Evolutionary conservation across 2,797 vertebrate species (phyloP), one percentile per base, ranked within the genome.

Genomic region (Sebastes cheni): DNA sequence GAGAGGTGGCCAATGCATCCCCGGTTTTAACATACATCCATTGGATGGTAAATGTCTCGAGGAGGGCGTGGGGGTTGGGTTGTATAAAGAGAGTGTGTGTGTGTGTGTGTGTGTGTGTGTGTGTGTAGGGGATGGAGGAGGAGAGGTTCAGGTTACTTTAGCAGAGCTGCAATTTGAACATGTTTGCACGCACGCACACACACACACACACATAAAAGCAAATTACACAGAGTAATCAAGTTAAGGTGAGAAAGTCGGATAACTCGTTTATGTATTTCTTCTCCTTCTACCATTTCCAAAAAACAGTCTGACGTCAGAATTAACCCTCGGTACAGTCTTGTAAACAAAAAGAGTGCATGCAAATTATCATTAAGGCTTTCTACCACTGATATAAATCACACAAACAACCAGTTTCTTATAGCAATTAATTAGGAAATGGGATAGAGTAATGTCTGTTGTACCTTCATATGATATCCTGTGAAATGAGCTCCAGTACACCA

Each of bases 1-100:
- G 22, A 87, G 90, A 89, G 91, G 91, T 89, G 92, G 90, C 88
- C 89, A 80, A 81, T 85, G 90, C 84, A 77, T 85, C 77, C 88
- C 69, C 27, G 42, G 88, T 90, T 93, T 91, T 85, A 93, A 85
- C 86, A 86, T 88, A 94, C 86, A 88, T 88, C 74, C 82, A 79
- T 42, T 83, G 85, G 80, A 86, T 85, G 75, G 80, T 77, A 81
- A 82, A 89, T 86, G 86, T 88, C 65, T 82, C 14, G 75, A 73
- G 66, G 70, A 82, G 73, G 22, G 29, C 36, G 69, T 74, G 89
- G 78, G 87, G 75, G 83, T 25, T 54, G 81, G 79, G 46, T 14
- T 34, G 67, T 46, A 42, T 67, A 54, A 64, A 67, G 34, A 23
- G 61, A 16, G 65, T 25, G 55, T 55, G 34, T 46, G 42, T 46